Base-by-base conservation (phyloP, 2,113 vertebrate genomes). In the Syngnathus scovelli region DNA sequence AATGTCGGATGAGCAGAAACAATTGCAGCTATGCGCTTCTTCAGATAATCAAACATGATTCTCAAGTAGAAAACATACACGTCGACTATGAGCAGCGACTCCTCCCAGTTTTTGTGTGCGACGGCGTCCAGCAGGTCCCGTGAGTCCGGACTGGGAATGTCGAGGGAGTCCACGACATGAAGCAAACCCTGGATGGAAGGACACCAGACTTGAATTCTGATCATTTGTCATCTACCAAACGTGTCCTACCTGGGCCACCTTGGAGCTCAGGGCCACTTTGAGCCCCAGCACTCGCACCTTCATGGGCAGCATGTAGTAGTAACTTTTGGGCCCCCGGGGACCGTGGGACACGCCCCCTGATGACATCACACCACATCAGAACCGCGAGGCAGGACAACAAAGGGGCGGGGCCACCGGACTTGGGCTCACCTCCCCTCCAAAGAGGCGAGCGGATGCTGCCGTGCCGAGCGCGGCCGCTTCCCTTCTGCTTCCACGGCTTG, bases 241-340 rank as follows among this genome's bases (percentile, higher is more conserved):
- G 16, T 2, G 23, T 36, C 21, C 39, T 67, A 97, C 95, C 94
- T 98, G 95, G 63, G 91, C 74, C 80, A 94, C 69, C 83, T 97
- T 97, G 60, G 91, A 78, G 0, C 90, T 95, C 54, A 96, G 83
- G 0, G 92, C 93, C 72, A 93, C 91, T 75, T 94, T 95, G 66
- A 98, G 91, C 51, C 93, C 95, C 62, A 88, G 79, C 0, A 93
- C 94, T 3, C 93, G 86, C 2, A 95, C 69, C 58, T 94, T 94
- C 94, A 97, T 94, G 65, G 95, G 95, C 61, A 95, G 48, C 95
- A 98, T 95, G 88, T 96, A 96, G 79, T 92, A 96, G 79, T 94
- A 97, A 67, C 95, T 95, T 2, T 86, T 97, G 21, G 95, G 95
- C 1, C 95, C 95, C 51, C 94, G 86, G 6, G 95, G 95, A 19